These are phyloP conservation scores for Archocentrus centrarchus DNA, from an alignment of 2,113 vertebrate species.

Conservation along the genomic window DNA sequence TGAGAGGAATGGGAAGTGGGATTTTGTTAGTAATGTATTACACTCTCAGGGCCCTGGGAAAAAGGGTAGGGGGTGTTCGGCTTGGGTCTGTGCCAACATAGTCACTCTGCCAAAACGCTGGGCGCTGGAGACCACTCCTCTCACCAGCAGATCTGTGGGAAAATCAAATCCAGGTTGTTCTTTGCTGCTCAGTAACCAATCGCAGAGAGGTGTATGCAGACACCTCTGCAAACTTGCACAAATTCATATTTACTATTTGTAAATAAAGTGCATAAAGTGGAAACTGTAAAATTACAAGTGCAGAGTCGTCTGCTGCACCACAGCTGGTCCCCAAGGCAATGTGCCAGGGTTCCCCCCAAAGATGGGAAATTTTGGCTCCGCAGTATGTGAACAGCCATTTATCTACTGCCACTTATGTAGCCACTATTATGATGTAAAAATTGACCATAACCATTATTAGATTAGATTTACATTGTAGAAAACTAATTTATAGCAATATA, in stretches of 20 bases:
- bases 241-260: not conserved
- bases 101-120: constrained; percentile 76
- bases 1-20: constrained; percentile 80
- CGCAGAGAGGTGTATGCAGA: not conserved
- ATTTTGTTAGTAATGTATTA: constrained; percentile 79
- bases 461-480: not conserved
- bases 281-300: constrained; percentile 8
- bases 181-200: constrained; percentile 33
- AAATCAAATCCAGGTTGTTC: constrained; percentile 73
- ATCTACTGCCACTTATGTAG: constrained; percentile 6
- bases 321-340: constrained; percentile 55
- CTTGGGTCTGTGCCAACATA: constrained; percentile 78
- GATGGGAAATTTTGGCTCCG: constrained; percentile 25
- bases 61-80: constrained; percentile 61
- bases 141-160: constrained; percentile 72
- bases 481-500: not conserved
- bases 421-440: constrained; percentile 38
- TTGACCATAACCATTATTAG: not conserved
- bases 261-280: not conserved
- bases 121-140: constrained; percentile 64
- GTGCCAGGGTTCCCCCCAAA: constrained; percentile 20
- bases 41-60: constrained; percentile 76
- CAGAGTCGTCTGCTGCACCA: not conserved
- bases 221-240: constrained; percentile 7
- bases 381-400: constrained; percentile 23